phyloP scores from a whole-genome alignment of 2,888 invertebrate species.

The Euplagia quadripunctaria region DNA sequence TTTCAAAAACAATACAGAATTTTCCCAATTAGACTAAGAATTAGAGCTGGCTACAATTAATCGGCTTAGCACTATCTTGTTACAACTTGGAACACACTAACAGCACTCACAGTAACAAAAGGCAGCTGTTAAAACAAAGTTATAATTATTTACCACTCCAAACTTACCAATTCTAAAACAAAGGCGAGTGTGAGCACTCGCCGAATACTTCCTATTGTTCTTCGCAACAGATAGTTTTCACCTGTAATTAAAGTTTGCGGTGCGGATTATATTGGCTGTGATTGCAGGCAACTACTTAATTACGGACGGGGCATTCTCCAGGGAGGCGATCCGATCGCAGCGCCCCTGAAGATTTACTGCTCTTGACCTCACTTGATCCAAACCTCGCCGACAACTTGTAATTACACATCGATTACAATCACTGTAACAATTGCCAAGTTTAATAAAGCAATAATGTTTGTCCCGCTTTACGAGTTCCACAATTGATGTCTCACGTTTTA shows the following conservation, averaged over 20 bases:
- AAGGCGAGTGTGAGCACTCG: conserved; percentile 44
- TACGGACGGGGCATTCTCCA: conserved; percentile 63
- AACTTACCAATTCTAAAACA: conserved; percentile 49
- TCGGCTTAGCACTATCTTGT: conserved; percentile 47
- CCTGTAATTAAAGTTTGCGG: conserved; percentile 77
- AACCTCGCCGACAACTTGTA: conserved; percentile 59
- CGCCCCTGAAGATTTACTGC: conserved; percentile 73
- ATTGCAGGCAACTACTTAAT: conserved; percentile 78
- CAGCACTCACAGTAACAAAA: conserved; percentile 34
- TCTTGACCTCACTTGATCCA: conserved; percentile 76
- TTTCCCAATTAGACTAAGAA: conserved; percentile 43
- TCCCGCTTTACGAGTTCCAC: conserved; percentile 38
- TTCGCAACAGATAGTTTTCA: conserved; percentile 60
- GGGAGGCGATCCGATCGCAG: conserved; percentile 64
- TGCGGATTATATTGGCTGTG: conserved; percentile 72
- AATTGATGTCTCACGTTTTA: conserved; percentile 43
- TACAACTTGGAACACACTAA: conserved; percentile 46
- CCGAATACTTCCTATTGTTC: conserved; percentile 55
- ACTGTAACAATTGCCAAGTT: conserved; percentile 48
- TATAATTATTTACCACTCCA: conserved; percentile 52
- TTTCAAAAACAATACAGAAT: conserved; percentile 29
- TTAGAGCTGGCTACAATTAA: conserved; percentile 50
- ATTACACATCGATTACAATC: conserved; percentile 58
- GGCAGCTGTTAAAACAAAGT: conserved; percentile 52
- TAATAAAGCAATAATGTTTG: conserved; percentile 49